Percentiles rank a stretch among this genome's conserved stretches.
Evolutionary conservation across 2,797 vertebrate species (phyloP).

Genomic region (Syncerus caffer): DNA sequence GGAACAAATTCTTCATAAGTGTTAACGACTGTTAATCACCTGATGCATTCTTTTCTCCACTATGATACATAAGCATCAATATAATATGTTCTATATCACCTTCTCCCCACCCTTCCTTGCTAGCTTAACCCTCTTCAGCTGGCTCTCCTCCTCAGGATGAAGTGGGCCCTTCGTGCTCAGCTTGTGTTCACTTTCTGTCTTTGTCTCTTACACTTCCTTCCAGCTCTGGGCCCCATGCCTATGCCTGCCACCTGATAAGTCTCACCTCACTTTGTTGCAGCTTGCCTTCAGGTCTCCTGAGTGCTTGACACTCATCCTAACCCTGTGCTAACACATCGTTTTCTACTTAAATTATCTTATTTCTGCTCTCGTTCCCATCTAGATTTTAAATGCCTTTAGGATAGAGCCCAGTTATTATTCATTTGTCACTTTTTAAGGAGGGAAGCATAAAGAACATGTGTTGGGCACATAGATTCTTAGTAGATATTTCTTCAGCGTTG

Average conservation of each 20-base stretch:
- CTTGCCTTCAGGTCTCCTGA: not conserved
- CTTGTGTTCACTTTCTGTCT: no score
- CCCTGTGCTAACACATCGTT: not conserved
- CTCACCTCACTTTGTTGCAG: not conserved
- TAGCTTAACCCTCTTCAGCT: not conserved
- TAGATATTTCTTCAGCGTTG: not conserved
- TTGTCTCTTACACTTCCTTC: not conserved
- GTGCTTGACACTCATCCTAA: not conserved
- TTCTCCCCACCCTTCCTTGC: not conserved
- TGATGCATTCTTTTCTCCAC: not conserved
- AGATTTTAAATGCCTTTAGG: not conserved
- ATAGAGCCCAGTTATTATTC: not conserved
- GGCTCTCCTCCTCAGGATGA: not conserved
- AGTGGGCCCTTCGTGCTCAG: not conserved
- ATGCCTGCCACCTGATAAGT: rapidly evolving
- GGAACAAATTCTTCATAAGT: not conserved
- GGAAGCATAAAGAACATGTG: not conserved
- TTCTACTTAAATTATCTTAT: not conserved
- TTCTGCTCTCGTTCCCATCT: not conserved
- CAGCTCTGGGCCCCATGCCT: not conserved
- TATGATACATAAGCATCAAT: not conserved
- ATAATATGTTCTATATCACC: not conserved
- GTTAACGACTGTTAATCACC: not conserved
- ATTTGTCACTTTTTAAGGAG: not conserved
- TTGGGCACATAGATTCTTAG: not conserved